Percentiles rank a stretch among this genome's conserved stretches.
These are phyloP conservation scores for Drosophila eohydei DNA, from an alignment of 2,888 invertebrate genomes.

Conservation along the genomic window DNA sequence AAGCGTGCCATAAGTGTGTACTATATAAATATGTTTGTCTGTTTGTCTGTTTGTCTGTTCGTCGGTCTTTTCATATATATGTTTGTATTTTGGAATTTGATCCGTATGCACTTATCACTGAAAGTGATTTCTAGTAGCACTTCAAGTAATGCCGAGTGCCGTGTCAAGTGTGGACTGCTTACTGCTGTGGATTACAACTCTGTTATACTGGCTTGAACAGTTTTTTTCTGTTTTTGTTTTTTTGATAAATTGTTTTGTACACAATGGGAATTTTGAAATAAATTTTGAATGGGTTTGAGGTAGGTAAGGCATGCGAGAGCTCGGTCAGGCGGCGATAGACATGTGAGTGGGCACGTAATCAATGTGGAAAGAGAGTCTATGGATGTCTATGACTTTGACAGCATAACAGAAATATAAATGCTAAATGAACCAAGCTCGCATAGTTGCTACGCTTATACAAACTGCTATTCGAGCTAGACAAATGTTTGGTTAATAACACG, in stretches of 20 bases:
- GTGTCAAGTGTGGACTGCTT: not conserved
- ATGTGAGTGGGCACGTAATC: not conserved
- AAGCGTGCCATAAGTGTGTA: conserved; percentile 41
- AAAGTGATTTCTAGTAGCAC: conserved; percentile 45
- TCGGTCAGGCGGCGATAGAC: not conserved
- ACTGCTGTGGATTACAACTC: conserved; percentile 14
- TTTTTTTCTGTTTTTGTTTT: not conserved
- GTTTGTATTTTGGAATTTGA: conserved; percentile 49
- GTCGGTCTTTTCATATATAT: not conserved
- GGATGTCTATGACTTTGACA: not conserved
- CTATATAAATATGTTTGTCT: not conserved
- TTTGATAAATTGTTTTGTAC: not conserved
- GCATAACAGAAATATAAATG: not conserved
- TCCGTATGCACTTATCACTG: conserved; percentile 43
- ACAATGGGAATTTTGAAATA: not conserved
- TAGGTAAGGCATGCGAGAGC: conserved; percentile 30
- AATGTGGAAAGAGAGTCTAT: not conserved
- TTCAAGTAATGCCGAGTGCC: conserved; percentile 7
- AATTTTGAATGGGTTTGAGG: conserved; percentile 32
- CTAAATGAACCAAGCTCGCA: not conserved
- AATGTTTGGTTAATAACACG: not conserved
- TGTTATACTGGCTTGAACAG: conserved; percentile 5
- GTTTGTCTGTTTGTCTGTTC: not conserved
- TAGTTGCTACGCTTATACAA: not conserved
- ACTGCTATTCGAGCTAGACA: not conserved